A percentile compares a stretch with the other conserved stretches of the same genome.
Conservation (phyloP, 2,113 vertebrate species). For the Scartelaos histophorus region DNA sequence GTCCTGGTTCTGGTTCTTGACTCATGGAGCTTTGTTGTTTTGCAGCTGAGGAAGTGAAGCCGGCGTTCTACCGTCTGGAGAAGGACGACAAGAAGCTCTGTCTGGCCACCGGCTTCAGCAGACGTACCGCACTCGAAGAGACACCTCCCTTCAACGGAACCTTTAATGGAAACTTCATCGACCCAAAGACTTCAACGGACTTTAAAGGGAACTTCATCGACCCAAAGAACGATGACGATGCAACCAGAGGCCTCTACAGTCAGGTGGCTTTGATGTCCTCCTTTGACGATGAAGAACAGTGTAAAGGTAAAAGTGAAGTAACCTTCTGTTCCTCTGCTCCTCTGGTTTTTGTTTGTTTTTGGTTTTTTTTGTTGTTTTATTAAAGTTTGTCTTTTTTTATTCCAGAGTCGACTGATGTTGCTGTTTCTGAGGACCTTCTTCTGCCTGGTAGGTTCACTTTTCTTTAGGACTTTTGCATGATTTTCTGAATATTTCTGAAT, state of each 20-base stretch:
- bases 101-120: constrained; percentile 66
- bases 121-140: accelerated
- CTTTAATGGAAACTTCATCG: background rate
- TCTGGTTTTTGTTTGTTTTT: too few species aligned
- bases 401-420: background rate
- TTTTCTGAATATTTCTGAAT: background rate
- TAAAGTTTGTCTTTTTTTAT: background rate
- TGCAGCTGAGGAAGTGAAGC: background rate
- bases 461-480: background rate
- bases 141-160: accelerated
- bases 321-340: background rate
- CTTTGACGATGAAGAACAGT: accelerated
- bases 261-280: background rate
- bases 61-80: constrained; percentile 19
- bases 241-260: constrained; percentile 38
- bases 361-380: too few species aligned
- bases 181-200: accelerated
- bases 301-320: background rate
- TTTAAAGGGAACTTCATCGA: background rate
- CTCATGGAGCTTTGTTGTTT: constrained; percentile 31
- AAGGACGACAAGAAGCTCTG: accelerated
- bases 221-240: accelerated
- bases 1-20: too few species aligned
- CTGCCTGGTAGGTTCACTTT: background rate
- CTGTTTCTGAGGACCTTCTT: background rate